A percentile compares a stretch with the other conserved stretches of the same genome.
phyloP scores from a whole-genome alignment of 2,113 vertebrate genomes.

The Pterocles orientalis region DNA sequence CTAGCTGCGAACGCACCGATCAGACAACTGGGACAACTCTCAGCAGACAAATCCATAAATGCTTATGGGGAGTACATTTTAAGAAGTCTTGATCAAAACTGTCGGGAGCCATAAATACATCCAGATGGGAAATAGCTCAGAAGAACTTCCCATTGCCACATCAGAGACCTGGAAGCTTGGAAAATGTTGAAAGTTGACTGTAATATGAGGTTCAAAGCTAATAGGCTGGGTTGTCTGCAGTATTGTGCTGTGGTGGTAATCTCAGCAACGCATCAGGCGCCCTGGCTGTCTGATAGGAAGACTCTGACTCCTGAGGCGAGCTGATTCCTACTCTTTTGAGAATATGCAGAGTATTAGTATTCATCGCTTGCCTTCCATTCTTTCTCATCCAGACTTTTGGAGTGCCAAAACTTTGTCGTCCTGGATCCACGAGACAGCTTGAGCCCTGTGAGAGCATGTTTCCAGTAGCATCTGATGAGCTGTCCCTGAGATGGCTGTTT shows the following conservation, averaged over 20 bases:
- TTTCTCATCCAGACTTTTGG: background rate
- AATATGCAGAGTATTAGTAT: background rate
- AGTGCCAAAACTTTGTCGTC: background rate
- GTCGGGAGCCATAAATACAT: constrained; percentile 5
- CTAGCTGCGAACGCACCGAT: background rate
- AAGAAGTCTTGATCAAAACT: constrained; percentile 16
- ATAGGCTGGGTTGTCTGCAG: constrained; percentile 7
- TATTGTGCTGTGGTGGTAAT: background rate
- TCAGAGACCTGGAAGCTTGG: constrained; percentile 45
- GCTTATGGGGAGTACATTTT: background rate
- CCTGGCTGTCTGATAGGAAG: background rate
- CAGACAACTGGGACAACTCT: background rate
- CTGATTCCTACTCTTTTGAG: background rate
- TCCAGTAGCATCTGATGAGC: background rate
- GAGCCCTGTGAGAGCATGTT: background rate
- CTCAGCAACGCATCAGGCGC: background rate
- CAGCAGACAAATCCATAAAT: background rate
- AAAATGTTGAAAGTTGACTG: constrained; percentile 57
- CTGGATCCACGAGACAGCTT: background rate
- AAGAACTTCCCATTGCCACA: constrained; percentile 24
- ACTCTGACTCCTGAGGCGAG: background rate
- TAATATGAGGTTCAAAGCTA: constrained; percentile 43
- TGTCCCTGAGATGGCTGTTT: background rate
- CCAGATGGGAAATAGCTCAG: constrained; percentile 2
- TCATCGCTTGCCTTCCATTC: background rate